Evolutionary conservation across 2,113 vertebrate species (phyloP).

Genomic region (Sylvietta virens): DNA sequence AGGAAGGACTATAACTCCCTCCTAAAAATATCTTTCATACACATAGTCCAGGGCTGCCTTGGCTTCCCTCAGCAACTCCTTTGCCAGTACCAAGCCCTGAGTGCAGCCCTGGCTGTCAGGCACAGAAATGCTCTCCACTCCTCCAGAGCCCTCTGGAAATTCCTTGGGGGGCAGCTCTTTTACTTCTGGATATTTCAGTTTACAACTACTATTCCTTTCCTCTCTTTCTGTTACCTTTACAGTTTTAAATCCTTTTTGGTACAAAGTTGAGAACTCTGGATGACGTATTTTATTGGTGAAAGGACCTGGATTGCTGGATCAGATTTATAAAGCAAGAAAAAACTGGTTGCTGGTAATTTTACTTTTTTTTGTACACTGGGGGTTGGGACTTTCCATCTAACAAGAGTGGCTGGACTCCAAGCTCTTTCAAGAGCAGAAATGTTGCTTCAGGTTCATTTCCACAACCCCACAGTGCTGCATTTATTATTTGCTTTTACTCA

Average conservation of each 20-base stretch:
- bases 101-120: not conserved
- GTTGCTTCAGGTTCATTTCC: constrained; percentile 60
- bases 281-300: not conserved
- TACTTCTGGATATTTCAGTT: not conserved
- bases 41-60: not conserved
- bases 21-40: not conserved
- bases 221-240: not conserved
- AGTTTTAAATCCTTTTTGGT: not conserved
- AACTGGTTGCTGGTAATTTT: not conserved
- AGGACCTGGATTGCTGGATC: not conserved
- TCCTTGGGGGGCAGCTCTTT: not conserved
- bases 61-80: accelerated
- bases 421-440: constrained; percentile 41
- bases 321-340: constrained; percentile 15
- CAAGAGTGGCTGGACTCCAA: constrained; percentile 30
- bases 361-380: not conserved
- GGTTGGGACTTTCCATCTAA: constrained; percentile 40
- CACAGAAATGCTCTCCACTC: not conserved
- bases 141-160: not conserved
- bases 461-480: constrained; percentile 15
- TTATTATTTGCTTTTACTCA: constrained; percentile 53
- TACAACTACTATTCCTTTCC: not conserved
- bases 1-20: not conserved
- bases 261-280: not conserved
- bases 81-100: accelerated